Percentiles rank a stretch among this genome's conserved stretches.
Conservation (phyloP, 2,113 vertebrate genomes). For the Struthio camelus region DNA sequence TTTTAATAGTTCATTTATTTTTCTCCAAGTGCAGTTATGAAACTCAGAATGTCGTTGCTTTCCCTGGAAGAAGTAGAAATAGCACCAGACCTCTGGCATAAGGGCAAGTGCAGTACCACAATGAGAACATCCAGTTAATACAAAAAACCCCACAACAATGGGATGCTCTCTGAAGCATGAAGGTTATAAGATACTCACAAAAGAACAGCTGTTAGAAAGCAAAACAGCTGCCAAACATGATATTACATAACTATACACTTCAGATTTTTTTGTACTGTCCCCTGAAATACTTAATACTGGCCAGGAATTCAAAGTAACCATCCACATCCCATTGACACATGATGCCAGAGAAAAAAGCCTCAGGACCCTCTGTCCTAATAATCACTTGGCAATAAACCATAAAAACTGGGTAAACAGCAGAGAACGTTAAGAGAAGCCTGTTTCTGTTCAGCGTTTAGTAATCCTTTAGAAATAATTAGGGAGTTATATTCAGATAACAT, state of each 20-base stretch:
- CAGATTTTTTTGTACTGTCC: background rate
- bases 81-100: constrained; percentile 4
- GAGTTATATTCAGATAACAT: background rate
- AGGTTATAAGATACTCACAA: background rate
- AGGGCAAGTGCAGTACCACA: constrained; percentile 8
- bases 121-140: constrained; percentile 36
- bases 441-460: background rate
- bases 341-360: background rate
- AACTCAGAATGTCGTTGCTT: constrained; percentile 12
- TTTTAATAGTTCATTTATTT: constrained; percentile 46
- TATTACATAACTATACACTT: background rate
- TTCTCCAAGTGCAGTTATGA: constrained; percentile 24
- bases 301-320: background rate
- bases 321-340: background rate
- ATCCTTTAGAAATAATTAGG: constrained; percentile 7
- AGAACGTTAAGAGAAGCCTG: background rate
- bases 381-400: background rate
- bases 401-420: background rate
- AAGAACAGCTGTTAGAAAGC: background rate
- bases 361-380: background rate
- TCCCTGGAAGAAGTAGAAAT: background rate
- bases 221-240: background rate
- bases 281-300: background rate
- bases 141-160: background rate
- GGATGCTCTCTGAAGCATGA: background rate